phyloP scores from a whole-genome alignment of 2,797 vertebrate species.

The Australoheros facetus region DNA sequence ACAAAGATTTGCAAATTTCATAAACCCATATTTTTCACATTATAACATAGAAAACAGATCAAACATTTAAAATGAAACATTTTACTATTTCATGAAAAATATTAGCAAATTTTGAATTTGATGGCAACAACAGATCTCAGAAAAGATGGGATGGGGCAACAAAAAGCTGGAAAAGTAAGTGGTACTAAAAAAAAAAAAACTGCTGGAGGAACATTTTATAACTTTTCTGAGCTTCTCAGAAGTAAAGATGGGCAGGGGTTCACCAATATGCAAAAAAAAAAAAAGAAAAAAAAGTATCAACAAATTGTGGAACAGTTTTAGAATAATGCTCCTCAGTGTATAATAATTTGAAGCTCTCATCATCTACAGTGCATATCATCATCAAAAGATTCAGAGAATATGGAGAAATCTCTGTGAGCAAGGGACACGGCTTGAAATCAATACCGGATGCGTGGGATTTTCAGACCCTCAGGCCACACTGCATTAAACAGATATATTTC shows the following conservation, averaged over 20 bases:
- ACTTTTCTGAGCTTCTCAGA: background rate
- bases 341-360: background rate
- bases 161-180: too few relatives aligned
- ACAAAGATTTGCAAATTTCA: too few relatives aligned
- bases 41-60: too few relatives aligned
- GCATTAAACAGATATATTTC: too few relatives aligned
- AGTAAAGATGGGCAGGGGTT: background rate
- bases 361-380: background rate
- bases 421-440: background rate
- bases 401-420: background rate
- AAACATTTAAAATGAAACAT: too few relatives aligned
- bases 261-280: rapidly evolving
- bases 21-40: too few relatives aligned
- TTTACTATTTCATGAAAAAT: too few relatives aligned
- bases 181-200: background rate
- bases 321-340: background rate
- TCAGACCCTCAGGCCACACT: too few relatives aligned
- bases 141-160: too few relatives aligned
- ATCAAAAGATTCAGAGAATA: background rate
- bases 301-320: background rate
- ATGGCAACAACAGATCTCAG: too few relatives aligned
- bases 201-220: background rate
- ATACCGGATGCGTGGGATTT: too few relatives aligned
- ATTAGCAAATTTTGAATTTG: too few relatives aligned
- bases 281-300: rapidly evolving